phyloP scores from a whole-genome alignment of 1,140 invertebrate species.

The Drosophila orena region DNA sequence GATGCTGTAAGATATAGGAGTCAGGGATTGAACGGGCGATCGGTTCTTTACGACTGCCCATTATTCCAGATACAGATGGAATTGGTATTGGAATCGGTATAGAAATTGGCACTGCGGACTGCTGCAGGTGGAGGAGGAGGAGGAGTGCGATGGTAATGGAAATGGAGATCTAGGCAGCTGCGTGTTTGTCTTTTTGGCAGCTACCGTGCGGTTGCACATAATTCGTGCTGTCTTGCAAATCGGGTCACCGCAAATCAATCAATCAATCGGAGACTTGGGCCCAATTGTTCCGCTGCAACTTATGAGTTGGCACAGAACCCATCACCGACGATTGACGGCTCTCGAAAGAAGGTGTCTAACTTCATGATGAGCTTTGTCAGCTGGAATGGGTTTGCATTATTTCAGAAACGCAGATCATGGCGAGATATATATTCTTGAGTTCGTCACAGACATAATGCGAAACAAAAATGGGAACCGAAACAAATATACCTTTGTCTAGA shows the following conservation, averaged over 20 bases:
- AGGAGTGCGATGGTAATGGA: neutral
- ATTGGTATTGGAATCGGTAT: slow-evolving; percentile 10
- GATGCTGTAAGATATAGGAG: neutral
- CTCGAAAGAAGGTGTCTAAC: slow-evolving; percentile 11
- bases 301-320: slow-evolving; percentile 26
- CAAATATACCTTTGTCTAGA: neutral
- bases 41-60: slow-evolving; percentile 34
- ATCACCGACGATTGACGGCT: neutral
- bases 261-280: slow-evolving; percentile 17
- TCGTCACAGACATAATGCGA: neutral
- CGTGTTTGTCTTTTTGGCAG: slow-evolving; percentile 34
- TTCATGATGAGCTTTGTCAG: neutral
- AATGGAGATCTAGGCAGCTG: slow-evolving; percentile 19
- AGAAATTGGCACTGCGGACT: slow-evolving; percentile 1
- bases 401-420: slow-evolving; percentile 1
- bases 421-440: neutral
- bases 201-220: slow-evolving; percentile 35
- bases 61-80: slow-evolving; percentile 20
- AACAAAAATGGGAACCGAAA: neutral
- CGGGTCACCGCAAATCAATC: slow-evolving; percentile 60
- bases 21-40: slow-evolving; percentile 8
- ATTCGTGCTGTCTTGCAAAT: slow-evolving; percentile 56
- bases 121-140: neutral
- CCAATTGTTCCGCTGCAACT: slow-evolving; percentile 29
- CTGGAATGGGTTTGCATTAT: neutral